Base-by-base conservation (phyloP, 1,140 invertebrate species). In the Chymomyza costata region DNA sequence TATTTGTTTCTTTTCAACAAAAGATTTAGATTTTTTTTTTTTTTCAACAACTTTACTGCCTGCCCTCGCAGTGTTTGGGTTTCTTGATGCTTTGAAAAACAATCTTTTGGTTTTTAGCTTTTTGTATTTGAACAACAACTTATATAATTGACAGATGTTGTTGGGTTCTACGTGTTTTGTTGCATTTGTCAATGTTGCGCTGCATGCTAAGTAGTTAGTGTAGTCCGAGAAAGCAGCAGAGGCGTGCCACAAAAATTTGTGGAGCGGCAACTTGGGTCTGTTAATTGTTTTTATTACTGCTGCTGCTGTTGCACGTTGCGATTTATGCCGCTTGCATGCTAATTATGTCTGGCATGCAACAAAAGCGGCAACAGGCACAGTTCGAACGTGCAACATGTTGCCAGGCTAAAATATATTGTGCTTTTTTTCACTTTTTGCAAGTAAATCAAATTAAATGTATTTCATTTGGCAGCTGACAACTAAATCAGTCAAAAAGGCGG, bases 311-410 rank as follows among this genome's bases (percentile, higher is more conserved):
- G 46, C 25, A 8, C n/a, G 6, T 38, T 65, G 73, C 67, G 67
- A 80, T 80, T 80, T 80, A 80, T 80, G 73, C 73, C 73, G 73
- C 53, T 68, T 80, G 73, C 74, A 80, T 80, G 73, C 73, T 80
- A 80, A 80, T 80, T 80, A 80, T 80, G 68, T 64, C 46, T 46
- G 35, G 15, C 35, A 38, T 38, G 35, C 15, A 34, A 10, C 32
- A 34, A 34, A 34, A 34, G 13, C 32, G n/a, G 13, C 32, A 34
- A 34, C 32, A 28, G 10, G 5, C 5, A 28, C 25, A 10, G n/a
- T 14, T 14, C 3, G 49, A 28, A 6, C 53, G 48, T 57, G 64
- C 65, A 64, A 65, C 65, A 67, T 67, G 54, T 65, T 64, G 65
- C 41, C n/a, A n/a, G n/a, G n/a, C n/a, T n/a, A n/a, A n/a, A n/a